These are phyloP conservation scores for Premnoplex brunnescens DNA, from an alignment of 2,797 vertebrate species.

Conservation along the genomic window DNA sequence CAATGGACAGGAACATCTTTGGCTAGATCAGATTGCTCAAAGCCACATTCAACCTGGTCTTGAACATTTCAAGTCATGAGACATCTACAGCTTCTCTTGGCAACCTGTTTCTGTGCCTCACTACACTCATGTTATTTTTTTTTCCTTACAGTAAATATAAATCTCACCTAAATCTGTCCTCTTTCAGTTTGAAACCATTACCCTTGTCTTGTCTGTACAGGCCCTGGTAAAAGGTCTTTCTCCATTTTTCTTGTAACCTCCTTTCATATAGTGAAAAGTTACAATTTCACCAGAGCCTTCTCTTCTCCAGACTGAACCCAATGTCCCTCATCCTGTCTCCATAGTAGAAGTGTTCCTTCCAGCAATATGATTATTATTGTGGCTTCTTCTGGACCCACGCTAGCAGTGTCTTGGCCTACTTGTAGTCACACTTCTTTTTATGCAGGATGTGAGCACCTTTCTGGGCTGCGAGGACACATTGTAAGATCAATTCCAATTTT, in stretches of 20 bases:
- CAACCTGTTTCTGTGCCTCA: neutral
- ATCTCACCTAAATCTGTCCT: neutral
- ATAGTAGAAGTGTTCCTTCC: neutral
- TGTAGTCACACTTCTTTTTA: neutral
- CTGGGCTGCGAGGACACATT: neutral
- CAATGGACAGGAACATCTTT: neutral
- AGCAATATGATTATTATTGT: accelerated
- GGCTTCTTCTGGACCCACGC: neutral
- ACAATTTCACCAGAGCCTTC: neutral
- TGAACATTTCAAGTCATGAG: neutral
- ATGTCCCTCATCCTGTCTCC: neutral
- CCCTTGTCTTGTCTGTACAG: neutral
- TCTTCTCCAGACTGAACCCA: neutral
- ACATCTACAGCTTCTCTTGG: neutral
- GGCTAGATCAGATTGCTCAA: neutral
- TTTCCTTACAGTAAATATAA: neutral
- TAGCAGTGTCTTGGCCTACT: accelerated
- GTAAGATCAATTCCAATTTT: neutral
- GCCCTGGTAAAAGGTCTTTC: neutral
- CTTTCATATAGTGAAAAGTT: accelerated
- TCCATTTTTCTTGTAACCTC: neutral
- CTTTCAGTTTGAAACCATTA: neutral
- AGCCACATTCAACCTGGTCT: neutral
- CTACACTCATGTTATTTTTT: neutral
- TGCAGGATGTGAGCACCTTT: accelerated